phyloP scores from a whole-genome alignment of 2,113 vertebrate species.

The Tenebrosternarchus preto region DNA sequence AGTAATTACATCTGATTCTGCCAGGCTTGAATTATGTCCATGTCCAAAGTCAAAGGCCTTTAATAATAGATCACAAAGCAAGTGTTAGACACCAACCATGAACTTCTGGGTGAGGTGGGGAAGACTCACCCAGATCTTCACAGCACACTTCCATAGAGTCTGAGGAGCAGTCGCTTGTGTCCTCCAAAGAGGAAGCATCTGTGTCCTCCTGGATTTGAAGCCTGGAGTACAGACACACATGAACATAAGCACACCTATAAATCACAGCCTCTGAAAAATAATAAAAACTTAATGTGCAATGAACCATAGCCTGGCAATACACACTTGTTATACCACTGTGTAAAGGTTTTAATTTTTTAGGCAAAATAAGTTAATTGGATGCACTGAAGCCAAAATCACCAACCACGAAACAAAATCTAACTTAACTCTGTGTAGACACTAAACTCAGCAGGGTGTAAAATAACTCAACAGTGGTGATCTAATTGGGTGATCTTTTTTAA shows the following conservation, averaged over 20 bases:
- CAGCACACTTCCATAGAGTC: constrained; percentile 78
- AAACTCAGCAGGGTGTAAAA: neutral
- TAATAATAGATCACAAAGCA: constrained; percentile 38
- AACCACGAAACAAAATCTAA: neutral
- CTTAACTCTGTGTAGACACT: neutral
- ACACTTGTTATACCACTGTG: neutral
- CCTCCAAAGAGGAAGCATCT: constrained; percentile 63
- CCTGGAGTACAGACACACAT: constrained; percentile 52
- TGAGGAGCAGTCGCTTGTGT: constrained; percentile 75
- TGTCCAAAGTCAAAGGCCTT: constrained; percentile 35
- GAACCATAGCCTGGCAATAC: neutral
- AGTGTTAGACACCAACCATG: constrained; percentile 30
- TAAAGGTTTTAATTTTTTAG: neutral
- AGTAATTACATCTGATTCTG: constrained; percentile 51
- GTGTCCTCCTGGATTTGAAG: constrained; percentile 66
- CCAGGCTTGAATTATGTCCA: constrained; percentile 45
- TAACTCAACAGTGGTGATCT: neutral
- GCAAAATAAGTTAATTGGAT: neutral
- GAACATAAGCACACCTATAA: neutral
- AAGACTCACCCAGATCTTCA: constrained; percentile 70
- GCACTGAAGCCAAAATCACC: neutral
- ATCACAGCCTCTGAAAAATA: neutral
- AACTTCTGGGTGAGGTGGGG: constrained; percentile 9
- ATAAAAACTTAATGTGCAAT: neutral
- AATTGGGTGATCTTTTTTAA: neutral